Evolutionary conservation across 2,888 invertebrate genomes (phyloP), one percentile per base, ranked within the genome.

Genomic region (Trisateles emortualis): DNA sequence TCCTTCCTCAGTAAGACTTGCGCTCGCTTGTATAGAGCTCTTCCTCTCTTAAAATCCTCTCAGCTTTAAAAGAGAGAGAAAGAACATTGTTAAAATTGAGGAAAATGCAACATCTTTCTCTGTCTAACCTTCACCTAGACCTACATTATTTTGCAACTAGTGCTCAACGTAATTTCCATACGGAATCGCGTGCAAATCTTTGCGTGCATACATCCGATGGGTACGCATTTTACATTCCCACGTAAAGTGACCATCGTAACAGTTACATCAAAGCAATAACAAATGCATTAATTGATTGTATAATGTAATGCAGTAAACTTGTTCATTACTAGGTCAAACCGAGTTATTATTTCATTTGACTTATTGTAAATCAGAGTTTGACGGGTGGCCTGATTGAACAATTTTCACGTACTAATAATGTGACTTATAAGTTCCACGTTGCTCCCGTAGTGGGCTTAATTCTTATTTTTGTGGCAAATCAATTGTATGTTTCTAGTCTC

Each of bases 61-160:
- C n/a, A n/a, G n/a, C n/a, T n/a, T n/a, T n/a, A n/a, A n/a, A n/a
- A n/a, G n/a, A n/a, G n/a, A n/a, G n/a, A n/a, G n/a, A n/a, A n/a
- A n/a, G n/a, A n/a, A n/a, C n/a, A n/a, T n/a, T n/a, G n/a, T n/a
- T n/a, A n/a, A n/a, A n/a, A n/a, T n/a, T n/a, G n/a, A n/a, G n/a
- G n/a, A n/a, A 19, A 3, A 19, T 19, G 2, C 19, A 3, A 19
- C 5, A 3, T 19, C 19, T 19, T 19, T 19, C 19, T 19, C 5
- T 3, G 30, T 17, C 5, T 24, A 50, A 64, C 67, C 67, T 64
- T 68, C 50, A 68, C 68, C 64, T 64, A 68, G 68, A 58, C 19
- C 26, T n/a, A 13, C 10, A 24, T 26, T 2, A 29, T 26, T 3
- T 8, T 11, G 5, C 6, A 14, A 33, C 19, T 35, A 16, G 19